Conservation (phyloP, 2,797 vertebrate species). For the Hypotaenidia philippensis region DNA sequence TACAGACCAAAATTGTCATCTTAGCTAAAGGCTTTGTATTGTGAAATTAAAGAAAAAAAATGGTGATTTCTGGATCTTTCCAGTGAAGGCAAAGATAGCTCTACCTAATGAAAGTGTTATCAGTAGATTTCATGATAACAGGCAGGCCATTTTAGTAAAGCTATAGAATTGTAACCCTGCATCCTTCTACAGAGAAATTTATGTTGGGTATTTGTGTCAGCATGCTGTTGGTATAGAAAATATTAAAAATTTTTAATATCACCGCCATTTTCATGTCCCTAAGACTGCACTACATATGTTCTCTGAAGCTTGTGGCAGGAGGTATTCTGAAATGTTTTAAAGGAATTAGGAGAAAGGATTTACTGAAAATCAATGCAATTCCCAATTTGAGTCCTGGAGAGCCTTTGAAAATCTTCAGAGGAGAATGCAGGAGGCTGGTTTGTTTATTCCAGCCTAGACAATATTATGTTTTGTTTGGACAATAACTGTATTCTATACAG, state of each 20-base stretch:
- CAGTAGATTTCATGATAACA: constrained; percentile 43
- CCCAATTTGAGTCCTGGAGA: neutral
- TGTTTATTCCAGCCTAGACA: constrained; percentile 28
- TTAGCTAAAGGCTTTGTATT: constrained; percentile 72
- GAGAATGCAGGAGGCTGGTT: neutral
- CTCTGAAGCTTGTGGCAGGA: constrained; percentile 17
- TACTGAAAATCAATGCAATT: constrained; percentile 52
- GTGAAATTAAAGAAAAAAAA: constrained; percentile 70
- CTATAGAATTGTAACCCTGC: neutral
- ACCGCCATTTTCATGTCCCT: neutral
- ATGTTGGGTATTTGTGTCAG: neutral
- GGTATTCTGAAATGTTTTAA: constrained; percentile 12
- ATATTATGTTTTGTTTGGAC: neutral
- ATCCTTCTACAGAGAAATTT: neutral
- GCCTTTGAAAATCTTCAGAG: constrained; percentile 52
- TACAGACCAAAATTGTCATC: constrained; percentile 77
- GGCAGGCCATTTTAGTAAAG: constrained; percentile 22
- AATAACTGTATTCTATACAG: neutral
- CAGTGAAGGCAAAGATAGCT: neutral
- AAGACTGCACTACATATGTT: neutral
- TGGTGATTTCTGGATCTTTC: constrained; percentile 63
- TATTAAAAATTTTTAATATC: neutral
- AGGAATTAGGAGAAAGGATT: constrained; percentile 40
- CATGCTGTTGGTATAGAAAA: neutral
- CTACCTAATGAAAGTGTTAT: constrained; percentile 38